phyloP scores from a whole-genome alignment of 2,888 invertebrate genomes.

The Oxyscelio sp. region DNA sequence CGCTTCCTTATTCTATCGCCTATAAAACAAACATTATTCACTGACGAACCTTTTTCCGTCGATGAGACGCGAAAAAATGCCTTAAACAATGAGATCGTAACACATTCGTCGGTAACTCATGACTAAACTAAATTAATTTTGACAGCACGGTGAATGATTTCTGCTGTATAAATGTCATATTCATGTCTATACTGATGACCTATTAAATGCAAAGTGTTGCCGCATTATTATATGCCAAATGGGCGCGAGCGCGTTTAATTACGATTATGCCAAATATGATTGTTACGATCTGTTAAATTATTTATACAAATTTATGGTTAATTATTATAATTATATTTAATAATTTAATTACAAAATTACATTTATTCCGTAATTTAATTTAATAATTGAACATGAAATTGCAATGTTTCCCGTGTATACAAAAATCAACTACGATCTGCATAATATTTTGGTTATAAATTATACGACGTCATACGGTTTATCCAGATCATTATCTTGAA shows the following conservation, averaged over 20 bases:
- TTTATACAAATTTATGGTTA: too few species aligned
- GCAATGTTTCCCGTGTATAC: too few species aligned
- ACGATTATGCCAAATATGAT: background rate
- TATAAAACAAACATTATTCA: conserved; percentile 87
- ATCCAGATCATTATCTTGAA: background rate
- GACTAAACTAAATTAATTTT: conserved; percentile 51
- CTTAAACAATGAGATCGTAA: conserved; percentile 59
- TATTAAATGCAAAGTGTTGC: background rate
- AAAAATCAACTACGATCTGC: too few species aligned
- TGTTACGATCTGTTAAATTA: too few species aligned
- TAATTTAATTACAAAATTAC: too few species aligned
- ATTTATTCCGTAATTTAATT: too few species aligned
- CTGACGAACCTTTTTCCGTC: conserved; percentile 76
- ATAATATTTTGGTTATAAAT: too few species aligned
- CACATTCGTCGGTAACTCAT: conserved; percentile 55
- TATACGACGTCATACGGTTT: background rate
- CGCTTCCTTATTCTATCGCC: conserved; percentile 86
- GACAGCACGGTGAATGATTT: conserved; percentile 59
- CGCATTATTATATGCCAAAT: background rate
- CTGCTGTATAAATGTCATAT: conserved; percentile 54
- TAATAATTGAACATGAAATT: too few species aligned
- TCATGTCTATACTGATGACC: conserved; percentile 16
- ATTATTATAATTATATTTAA: too few species aligned
- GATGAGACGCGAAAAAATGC: conserved; percentile 33
- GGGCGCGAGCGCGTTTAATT: background rate